Base-by-base conservation (phyloP, 2,113 vertebrate species). In the Sakesphorus luctuosus region DNA sequence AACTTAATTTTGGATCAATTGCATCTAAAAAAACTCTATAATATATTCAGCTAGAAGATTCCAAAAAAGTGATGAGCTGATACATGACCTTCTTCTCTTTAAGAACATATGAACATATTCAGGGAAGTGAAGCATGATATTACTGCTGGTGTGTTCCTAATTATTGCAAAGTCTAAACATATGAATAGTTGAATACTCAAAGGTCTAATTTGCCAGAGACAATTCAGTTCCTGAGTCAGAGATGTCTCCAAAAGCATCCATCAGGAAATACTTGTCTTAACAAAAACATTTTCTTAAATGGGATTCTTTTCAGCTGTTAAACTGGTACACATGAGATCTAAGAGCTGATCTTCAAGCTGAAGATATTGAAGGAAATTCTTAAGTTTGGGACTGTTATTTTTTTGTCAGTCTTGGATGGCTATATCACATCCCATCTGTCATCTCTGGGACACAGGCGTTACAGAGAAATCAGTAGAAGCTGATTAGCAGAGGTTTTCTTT, bases 11-110 rank as follows among this genome's bases (percentile, higher is more conserved):
- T 75, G 63, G 73, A 86, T 86, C 79, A 77, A 67, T 85, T 91
- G 21, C 46, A 90, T 71, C 20, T 62, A 71, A 94, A 90, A 80
- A 84, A 19, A 0, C 10, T 15, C 35, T 80, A 24, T 74, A 94
- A 93, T 92, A 33, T 92, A 94, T 90, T 95, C 92, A 93, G 76
- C 50, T 77, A 71, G 79, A 94, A 88, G 33, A 71, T 85, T 92
- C 38, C 6, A 65, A 84, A 87, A 69, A 93, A 74, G 82, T 67
- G 91, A 77, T 91, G 35, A 88, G 63, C 72, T 86, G 78, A 71
- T 88, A 69, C 7, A 58, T 91, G 84, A 90, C 93, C 93, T 94
- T 74, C 50, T 77, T 94, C 88, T 92, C 72, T 96, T 83, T 71
- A 79, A 63, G 67, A 96, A 92, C 72, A 35, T 89, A 76, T 66